Evolutionary conservation across 2,888 invertebrate species (phyloP), one percentile per base, ranked within the genome.

Genomic region (Erebia ligea): DNA sequence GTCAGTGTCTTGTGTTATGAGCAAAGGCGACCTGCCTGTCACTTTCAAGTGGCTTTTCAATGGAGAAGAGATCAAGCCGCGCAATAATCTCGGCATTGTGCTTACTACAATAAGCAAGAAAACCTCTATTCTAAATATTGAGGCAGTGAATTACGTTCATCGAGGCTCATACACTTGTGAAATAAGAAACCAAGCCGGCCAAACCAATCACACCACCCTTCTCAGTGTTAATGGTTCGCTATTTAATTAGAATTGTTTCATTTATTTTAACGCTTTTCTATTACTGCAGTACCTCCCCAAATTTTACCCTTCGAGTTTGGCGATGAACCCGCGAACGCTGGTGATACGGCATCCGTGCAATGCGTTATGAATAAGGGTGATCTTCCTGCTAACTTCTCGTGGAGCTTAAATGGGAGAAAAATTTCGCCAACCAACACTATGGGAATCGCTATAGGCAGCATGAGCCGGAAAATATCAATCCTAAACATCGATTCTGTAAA

Each of bases 341-440:
- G 96, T 68, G 96, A 97, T 82, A 95, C 95, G 86, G 96, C 95
- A 68, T 78, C 96, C 69, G 95, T 96, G 75, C 95, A 95, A 77
- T 97, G 97, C 86, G 95, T 96, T 72, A 95, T 96, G 81, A 94
- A 95, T 80, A 96, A 96, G 84, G 97, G 98, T 70, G 97, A 98
- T 86, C 93, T 96, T 75, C 98, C 98, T 1, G 94, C 98, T 76
- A 95, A 95, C 76, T 95, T 97, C 76, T 94, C 94, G 69, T 97
- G 97, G 97, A 95, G 94, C 68, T 88, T 94, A 75, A 94, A 95
- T 71, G 94, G 94, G 79, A 89, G 83, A 72, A 88, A 85, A 77
- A 94, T 95, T 76, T 84, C 94, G 67, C 87, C 91, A 81, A 92
- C 89, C 78, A 95, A 95, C 76, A 83, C 80, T 69, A 86, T 95